A percentile compares a stretch with the other conserved stretches of the same genome.
phyloP scores from a whole-genome alignment of 2,113 vertebrate species.

The Excalfactoria chinensis region DNA sequence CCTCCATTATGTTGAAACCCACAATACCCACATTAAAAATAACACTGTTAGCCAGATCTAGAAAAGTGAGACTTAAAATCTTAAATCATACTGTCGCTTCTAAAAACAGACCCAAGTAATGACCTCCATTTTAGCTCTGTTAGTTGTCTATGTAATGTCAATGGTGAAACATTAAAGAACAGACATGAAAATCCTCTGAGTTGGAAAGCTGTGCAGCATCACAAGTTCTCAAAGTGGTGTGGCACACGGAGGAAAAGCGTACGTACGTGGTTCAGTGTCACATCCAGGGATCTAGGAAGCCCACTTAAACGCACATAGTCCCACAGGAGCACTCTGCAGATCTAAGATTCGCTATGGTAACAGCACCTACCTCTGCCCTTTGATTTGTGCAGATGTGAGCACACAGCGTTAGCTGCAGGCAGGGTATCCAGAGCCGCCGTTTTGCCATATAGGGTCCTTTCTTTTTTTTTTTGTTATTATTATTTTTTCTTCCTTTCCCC shows the following conservation, averaged over 20 bases:
- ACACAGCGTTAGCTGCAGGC: background rate
- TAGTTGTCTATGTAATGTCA: constrained; percentile 37
- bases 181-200: constrained; percentile 1
- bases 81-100: background rate
- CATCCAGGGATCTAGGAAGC: constrained; percentile 28
- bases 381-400: background rate
- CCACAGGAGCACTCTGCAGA: background rate
- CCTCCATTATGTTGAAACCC: background rate
- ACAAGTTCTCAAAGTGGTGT: constrained; percentile 41
- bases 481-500: background rate
- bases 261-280: constrained; percentile 12
- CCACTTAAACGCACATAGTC: background rate
- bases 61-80: background rate
- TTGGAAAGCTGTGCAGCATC: constrained; percentile 43
- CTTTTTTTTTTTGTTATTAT: background rate
- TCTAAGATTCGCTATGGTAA: constrained; percentile 16
- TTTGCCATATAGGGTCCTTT: constrained; percentile 38
- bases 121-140: constrained; percentile 8
- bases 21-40: background rate
- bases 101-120: constrained; percentile 11
- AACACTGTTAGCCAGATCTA: background rate
- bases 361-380: constrained; percentile 40
- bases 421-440: constrained; percentile 12
- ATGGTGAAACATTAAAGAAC: constrained; percentile 14
- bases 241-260: constrained; percentile 33